Evolutionary conservation across 64 coral and sea anemone species (phyloP), one percentile per base, ranked within the genome.

Genomic region (Montipora efflorescens): DNA sequence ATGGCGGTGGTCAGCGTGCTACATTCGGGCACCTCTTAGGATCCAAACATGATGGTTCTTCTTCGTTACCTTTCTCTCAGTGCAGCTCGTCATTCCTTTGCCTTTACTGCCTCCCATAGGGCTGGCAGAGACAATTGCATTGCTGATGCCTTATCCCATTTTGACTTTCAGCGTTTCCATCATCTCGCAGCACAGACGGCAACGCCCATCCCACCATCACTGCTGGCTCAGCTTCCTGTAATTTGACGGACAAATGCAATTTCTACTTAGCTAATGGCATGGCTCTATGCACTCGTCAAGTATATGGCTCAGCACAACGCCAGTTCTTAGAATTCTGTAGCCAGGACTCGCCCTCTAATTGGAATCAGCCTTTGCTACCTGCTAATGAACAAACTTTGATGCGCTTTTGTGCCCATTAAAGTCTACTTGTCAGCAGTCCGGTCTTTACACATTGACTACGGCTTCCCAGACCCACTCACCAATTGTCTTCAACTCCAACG

Each of bases 371-470:
- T 80, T 84, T 8, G 55, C 49, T 13, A 11, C 13, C 20, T 0
- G 28, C 28, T 36, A 36, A 36, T 36, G 28, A 36, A 36, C 28
- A 50, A 49, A 48, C 43, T 49, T 48, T 49, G 44, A 78, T 78
- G 76, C 76, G 3, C 21, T 78, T 78, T 47, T 78, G 76, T 48
- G 21, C 45, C 43, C 44, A 79, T 15, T 25, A 67, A 93, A 46
- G 25, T 47, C 0, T 59, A 36, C 28, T 36, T 36, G 28, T 36
- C 89, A 4, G 77, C 75, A n/a, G 77, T 90, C 7, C 59, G 76
- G 16, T 67, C 89, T 7, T 57, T 90, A 7, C 89, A 80, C 44
- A 80, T 90, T 50, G 89, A 90, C 51, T 77, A 47, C 7, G 89
- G 89, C 10, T 66, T 80, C 43, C 50, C 74, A 15, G 89, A 90